phyloP scores from a whole-genome alignment of 2,113 vertebrate species.

The Oncorhynchus masou region DNA sequence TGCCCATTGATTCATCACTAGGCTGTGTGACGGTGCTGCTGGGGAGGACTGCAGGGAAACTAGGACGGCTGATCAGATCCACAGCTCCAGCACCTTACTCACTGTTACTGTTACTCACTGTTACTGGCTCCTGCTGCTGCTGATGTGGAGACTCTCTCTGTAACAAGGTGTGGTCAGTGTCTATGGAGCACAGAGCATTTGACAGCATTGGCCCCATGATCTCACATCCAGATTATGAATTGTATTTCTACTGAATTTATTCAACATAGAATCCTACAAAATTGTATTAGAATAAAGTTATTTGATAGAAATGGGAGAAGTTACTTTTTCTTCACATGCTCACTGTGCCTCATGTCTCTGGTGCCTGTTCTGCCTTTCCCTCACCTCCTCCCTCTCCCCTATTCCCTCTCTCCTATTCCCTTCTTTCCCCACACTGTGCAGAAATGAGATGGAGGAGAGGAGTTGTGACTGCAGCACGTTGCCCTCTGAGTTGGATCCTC shows the following conservation, averaged over 20 bases:
- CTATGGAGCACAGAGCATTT: conserved; percentile 28
- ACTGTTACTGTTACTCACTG: conserved; percentile 16
- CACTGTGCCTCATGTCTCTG: not conserved
- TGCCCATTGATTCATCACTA: conserved; percentile 54
- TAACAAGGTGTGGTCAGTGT: conserved; percentile 8
- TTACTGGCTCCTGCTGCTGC: not conserved
- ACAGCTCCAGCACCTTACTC: conserved; percentile 28
- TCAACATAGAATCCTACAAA: not conserved
- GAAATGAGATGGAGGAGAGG: not conserved
- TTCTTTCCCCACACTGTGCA: not conserved
- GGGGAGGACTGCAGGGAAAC: conserved; percentile 34
- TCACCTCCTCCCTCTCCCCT: not conserved
- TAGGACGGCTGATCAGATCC: conserved; percentile 24
- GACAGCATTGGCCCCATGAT: conserved; percentile 31
- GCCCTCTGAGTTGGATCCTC: conserved; percentile 17
- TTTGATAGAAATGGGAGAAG: too few species aligned
- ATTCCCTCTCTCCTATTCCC: not conserved
- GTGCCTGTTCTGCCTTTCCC: not conserved
- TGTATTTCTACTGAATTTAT: not conserved
- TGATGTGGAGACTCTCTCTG: conserved; percentile 13
- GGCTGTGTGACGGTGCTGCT: conserved; percentile 22
- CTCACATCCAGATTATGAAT: conserved; percentile 40
- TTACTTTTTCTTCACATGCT: too few species aligned
- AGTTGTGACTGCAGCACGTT: conserved; percentile 13
- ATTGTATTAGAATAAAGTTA: not conserved